These are phyloP conservation scores for Chrysochloris asiatica DNA, from an alignment of 2,113 vertebrate species.

Conservation along the genomic window DNA sequence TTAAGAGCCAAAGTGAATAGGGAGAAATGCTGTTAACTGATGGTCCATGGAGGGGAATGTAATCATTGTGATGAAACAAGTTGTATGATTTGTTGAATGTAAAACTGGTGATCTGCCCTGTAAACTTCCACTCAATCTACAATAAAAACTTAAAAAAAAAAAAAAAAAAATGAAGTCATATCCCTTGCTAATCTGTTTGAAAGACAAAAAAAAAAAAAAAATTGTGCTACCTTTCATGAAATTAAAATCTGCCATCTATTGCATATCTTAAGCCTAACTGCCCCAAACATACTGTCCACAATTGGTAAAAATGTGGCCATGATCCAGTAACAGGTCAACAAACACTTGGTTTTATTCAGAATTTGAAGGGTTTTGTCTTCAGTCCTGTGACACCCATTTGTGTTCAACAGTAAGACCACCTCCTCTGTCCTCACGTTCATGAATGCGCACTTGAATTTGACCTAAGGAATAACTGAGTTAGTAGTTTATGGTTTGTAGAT, in stretches of 20 bases:
- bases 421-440: not conserved
- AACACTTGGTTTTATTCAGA: not conserved
- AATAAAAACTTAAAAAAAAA: no score
- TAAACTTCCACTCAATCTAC: no score
- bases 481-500: not conserved
- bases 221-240: not conserved
- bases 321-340: not conserved
- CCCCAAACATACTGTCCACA: not conserved
- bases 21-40: no score
- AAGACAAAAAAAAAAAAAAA: not conserved
- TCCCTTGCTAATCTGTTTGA: not conserved
- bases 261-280: not conserved
- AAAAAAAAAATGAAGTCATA: no score
- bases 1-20: no score
- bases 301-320: not conserved
- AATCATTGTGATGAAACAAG: no score
- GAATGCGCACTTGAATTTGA: not conserved
- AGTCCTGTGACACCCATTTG: not conserved
- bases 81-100: no score
- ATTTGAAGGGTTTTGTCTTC: not conserved
- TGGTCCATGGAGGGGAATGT: no score
- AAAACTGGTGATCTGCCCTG: no score
- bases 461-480: not conserved
- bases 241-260: not conserved
- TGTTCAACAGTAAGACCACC: not conserved